Evolutionary conservation across 1,140 invertebrate species (phyloP), one percentile per base, ranked within the genome.

Genomic region (Polypedilum pembai): DNA sequence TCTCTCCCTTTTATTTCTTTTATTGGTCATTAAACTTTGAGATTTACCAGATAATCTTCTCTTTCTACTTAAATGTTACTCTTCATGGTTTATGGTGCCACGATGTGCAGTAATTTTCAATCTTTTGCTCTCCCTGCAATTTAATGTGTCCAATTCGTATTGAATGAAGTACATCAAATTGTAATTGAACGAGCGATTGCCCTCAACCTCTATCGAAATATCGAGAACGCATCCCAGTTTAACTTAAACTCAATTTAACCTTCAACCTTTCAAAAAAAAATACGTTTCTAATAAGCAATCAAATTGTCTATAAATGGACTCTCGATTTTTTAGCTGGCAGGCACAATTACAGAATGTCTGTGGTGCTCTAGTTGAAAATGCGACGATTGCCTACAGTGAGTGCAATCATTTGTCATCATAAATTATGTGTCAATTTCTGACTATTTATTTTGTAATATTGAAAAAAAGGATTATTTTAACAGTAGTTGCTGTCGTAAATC

Each of bases 171-270:
- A 56, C n/a, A n/a, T 56, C 45, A 56, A 5, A 56, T 56, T 56
- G 45, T 56, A 15, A 56, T 56, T 56, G 45, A n/a, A n/a, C 12
- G 15, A 33, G 24, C 24, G 5, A 33, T 33, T 5, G 24, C 24
- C 24, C 24, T 33, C 24, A 33, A 33, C 24, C 24, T 33, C 24
- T 33, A 33, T 33, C 5, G 24, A 33, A 56, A 12, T 18, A 69
- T 69, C 18, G 65, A 69, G 65, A 69, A 69, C 65, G 65, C 65
- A 69, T 69, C 65, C 65, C 18, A 69, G 17, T 18, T 69, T 69
- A 18, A 5, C 1, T 66, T 2, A 45, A 45, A 12, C 45, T 56
- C n/a, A n/a, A 56, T 15, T 12, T 56, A 15, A 56, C 45, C 45
- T 56, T 56, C 45, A 56, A 56, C 45, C 45, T 56, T 56, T 56